phyloP scores from a whole-genome alignment of 23 tunicate species.

The Phallusia fumigata region DNA sequence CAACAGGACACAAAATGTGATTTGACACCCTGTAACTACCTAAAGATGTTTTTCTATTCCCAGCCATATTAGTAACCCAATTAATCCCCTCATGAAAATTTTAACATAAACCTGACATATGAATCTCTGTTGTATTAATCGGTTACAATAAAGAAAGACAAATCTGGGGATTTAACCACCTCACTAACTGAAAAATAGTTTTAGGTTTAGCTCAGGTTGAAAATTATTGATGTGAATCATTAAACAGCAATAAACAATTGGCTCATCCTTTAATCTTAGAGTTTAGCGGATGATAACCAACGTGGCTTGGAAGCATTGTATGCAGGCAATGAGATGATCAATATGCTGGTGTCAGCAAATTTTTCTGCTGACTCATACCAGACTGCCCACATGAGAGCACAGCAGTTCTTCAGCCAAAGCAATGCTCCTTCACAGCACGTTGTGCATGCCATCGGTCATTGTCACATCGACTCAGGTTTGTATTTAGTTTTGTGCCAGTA shows the following conservation, averaged over 20 bases:
- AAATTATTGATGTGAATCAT: neutral
- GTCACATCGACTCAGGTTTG: slow-evolving; percentile 65
- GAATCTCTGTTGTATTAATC: no score
- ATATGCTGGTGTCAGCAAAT: slow-evolving; percentile 31
- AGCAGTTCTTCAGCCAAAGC: slow-evolving; percentile 20
- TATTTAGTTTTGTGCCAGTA: no score
- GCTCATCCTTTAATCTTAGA: slow-evolving; percentile 12
- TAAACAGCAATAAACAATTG: neutral
- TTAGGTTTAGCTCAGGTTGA: neutral
- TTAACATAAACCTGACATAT: no score
- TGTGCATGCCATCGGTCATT: slow-evolving; percentile 64
- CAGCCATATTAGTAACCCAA: no score
- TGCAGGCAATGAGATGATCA: slow-evolving; percentile 55
- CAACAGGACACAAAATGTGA: no score
- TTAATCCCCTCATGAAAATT: no score
- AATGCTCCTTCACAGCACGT: slow-evolving; percentile 27
- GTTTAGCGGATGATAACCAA: slow-evolving; percentile 35
- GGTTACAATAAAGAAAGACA: no score
- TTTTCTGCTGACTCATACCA: slow-evolving; percentile 25
- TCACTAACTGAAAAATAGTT: no score
- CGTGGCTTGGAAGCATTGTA: slow-evolving; percentile 43
- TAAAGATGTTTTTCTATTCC: no score
- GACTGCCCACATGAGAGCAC: slow-evolving; percentile 19
- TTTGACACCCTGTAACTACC: no score
- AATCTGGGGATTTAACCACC: no score